phyloP scores from a whole-genome alignment of 1,140 invertebrate species.

The Macrotrachela quadricornifera region DNA sequence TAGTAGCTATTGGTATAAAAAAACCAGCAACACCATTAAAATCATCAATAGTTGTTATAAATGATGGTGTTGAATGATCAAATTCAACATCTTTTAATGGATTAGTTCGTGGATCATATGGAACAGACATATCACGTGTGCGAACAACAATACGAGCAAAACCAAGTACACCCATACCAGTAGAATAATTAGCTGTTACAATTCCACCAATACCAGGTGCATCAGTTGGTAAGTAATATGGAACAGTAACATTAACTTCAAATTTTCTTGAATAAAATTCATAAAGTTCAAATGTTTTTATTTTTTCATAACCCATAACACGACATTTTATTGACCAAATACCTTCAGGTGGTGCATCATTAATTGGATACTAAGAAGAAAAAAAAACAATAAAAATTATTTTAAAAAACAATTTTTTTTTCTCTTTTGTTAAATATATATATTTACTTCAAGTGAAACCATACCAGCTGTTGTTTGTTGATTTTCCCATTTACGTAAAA shows the following conservation, averaged over 20 bases:
- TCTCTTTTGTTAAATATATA: too few relatives aligned
- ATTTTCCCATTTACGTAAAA: conserved; percentile 71
- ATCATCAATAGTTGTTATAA: conserved; percentile 3
- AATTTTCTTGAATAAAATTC: conserved; percentile 46
- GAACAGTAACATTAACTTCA: conserved; percentile 82
- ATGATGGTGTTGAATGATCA: too few relatives aligned
- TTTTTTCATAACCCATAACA: conserved; percentile 28
- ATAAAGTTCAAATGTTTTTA: conserved; percentile 6
- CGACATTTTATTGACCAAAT: conserved; percentile 70
- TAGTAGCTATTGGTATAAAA: conserved; percentile 51
- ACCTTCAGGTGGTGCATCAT: conserved; percentile 71
- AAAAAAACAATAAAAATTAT: too few relatives aligned
- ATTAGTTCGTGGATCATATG: too few relatives aligned
- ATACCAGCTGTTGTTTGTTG: conserved; percentile 40
- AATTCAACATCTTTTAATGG: too few relatives aligned
- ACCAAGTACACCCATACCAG: conserved; percentile 16
- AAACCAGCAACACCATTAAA: conserved; percentile 68
- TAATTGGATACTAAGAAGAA: conserved; percentile 44
- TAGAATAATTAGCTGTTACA: conserved; percentile 69
- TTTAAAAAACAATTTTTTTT: too few relatives aligned
- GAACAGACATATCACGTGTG: too few relatives aligned
- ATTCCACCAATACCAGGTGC: conserved; percentile 56
- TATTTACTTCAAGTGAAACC: conserved; percentile 4
- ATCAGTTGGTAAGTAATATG: conserved; percentile 67
- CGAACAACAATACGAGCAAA: conserved; percentile 19